A percentile compares a stretch with the other conserved stretches of the same genome.
These are phyloP conservation scores for Megalopta genalis DNA, from an alignment of 1,140 invertebrate species.

Conservation along the genomic window DNA sequence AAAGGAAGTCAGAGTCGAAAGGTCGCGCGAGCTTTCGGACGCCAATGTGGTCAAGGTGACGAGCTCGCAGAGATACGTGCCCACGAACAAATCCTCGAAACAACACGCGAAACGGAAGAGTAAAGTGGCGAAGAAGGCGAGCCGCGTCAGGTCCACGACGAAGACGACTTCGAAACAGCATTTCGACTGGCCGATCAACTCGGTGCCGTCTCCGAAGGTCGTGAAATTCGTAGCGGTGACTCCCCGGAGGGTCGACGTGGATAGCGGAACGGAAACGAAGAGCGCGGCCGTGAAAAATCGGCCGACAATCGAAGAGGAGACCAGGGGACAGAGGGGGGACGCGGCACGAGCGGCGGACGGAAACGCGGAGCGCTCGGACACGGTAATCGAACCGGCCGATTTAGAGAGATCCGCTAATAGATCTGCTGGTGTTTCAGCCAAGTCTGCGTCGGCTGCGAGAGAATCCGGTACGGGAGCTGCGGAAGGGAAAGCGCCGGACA, in stretches of 20 bases:
- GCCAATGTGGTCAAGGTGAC: neutral
- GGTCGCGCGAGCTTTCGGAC: neutral
- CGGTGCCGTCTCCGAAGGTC: neutral
- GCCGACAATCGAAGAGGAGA: neutral
- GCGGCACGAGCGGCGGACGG: neutral
- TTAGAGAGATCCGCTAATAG: conserved; percentile 1
- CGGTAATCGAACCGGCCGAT: neutral
- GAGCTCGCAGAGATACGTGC: neutral
- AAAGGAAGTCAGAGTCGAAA: neutral
- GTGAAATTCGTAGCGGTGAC: neutral
- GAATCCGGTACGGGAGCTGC: neutral
- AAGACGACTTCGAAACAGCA: neutral
- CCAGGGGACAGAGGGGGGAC: neutral
- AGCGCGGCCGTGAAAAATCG: neutral
- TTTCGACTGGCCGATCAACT: neutral
- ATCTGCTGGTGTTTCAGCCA: conserved; percentile 36
- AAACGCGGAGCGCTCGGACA: conserved; percentile 15
- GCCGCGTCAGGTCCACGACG: neutral
- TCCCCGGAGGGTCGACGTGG: neutral
- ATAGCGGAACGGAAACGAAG: neutral
- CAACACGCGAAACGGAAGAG: neutral
- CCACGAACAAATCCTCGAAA: neutral
- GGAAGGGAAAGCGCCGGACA: neutral
- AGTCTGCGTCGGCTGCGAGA: neutral
- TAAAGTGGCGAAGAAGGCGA: neutral